Base-by-base conservation (phyloP, 1,140 invertebrate genomes). In the Armadillidium nasatum region DNA sequence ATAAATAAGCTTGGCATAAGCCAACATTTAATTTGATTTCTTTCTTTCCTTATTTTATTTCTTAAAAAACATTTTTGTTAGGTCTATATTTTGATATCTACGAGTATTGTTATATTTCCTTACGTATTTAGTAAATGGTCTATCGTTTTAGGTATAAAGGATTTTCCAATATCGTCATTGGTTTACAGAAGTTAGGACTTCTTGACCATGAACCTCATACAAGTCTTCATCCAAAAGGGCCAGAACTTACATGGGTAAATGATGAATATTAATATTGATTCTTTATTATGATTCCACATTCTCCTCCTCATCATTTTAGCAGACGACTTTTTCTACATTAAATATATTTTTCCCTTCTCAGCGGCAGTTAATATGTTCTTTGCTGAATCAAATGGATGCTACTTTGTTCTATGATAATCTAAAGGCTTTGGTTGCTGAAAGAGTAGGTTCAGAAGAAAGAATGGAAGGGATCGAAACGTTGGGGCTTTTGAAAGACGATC, bases 351-450 rank as follows among this genome's bases (percentile, higher is more conserved):
- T 4, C 89, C 4, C 15, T 44, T 71, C 19, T n/a, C 67, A 80
- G 78, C 73, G 94, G 83, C 89, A 94, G 83, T 88, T 98, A 44
- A 89, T 98, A 44, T 96, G 94, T 82, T 91, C 91, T 80, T 85
- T 96, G 23, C 85, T 98, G 23, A 95, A 94, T 3, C 86, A 96
- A 75, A 88, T 93, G 70, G 92, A 93, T 81, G 86, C 88, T 13
- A 93, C 94, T 81, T 95, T 98, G 73, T 94, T 99, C 85, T 93
- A 93, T 81, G 95, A 96, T 83, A 97, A 97, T 83, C 85, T 99
- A 7, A 94, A 93, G 84, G 90, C 90, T 54, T 89, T 94, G 66
- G 86, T 90, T 13, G 85, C 83, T 66, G 94, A 97, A 79, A 86
- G 90, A 66, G 87, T 97, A 10, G 93, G 92, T 7, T 87, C 88